Base-by-base conservation (phyloP, 2,113 vertebrate genomes). In the Catharus minimus region DNA sequence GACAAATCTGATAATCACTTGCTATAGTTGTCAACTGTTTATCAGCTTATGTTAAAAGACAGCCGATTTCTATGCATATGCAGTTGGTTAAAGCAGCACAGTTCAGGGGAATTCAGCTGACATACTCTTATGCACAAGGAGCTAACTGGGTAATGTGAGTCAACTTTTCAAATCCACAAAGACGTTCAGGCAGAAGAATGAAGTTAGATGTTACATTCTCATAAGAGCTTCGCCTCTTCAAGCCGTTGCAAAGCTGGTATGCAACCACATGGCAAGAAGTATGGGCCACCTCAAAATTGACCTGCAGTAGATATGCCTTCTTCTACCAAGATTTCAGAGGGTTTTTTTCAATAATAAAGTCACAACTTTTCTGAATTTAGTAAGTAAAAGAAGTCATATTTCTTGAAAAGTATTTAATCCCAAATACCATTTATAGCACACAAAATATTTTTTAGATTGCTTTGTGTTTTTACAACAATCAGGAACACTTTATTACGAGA, bases 201-300 rank as follows among this genome's bases (percentile, higher is more conserved):
- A n/a, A 53, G 56, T 46, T 39, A 57, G 32, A 43, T 32, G 22
- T 27, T 62, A 43, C 18, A 30, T 23, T 60, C 32, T 38, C n/a
- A 3, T 38, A 56, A 43, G 0, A 66, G 36, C 22, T 65, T 43
- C 30, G 21, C 30, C 3, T 55, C 28, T 43, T 38, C 61, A 67
- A 67, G 43, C 53, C 11, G 17, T 15, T 64, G 44, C 22, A 58
- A 86, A 43, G 53, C 8, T 38, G 16, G 56, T 28, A 75, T 11
- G 6, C 7, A 47, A 58, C 6, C 0, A 1, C 10, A 19, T 1
- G 5, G 43, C 10, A 61, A 21, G 22, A 91, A 69, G 23, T 23
- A 57, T 1, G 10, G 36, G 10, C 3, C 36, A 62, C 1, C 8
- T 43, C 32, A 60, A 66, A 88, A 57, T 0, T 22, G 15, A 60